Percentiles rank a stretch among this genome's conserved stretches.
Evolutionary conservation across 2,888 invertebrate species (phyloP).

Genomic region (Itoplectis maculator): DNA sequence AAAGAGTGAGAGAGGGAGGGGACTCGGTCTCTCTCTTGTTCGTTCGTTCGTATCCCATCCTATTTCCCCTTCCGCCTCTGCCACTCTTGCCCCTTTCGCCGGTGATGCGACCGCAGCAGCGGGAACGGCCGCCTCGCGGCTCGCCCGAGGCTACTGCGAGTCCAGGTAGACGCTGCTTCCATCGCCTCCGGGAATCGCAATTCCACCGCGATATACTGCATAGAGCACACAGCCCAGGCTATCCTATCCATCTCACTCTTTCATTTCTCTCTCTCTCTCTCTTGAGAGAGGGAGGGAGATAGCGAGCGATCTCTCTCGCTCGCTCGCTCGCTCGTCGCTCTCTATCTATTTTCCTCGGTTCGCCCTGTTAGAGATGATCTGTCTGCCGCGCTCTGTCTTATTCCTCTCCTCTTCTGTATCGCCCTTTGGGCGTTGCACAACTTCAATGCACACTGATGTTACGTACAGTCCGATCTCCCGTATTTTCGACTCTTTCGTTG

Average conservation of each 20-base stretch:
- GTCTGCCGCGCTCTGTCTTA: conserved; percentile 1
- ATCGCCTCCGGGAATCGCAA: conserved; percentile 52
- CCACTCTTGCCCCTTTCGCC: conserved; percentile 16
- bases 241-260: conserved; percentile 47
- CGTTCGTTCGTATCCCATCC: conserved; percentile 1
- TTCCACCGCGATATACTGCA: conserved; percentile 22
- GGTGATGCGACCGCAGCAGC: conserved; percentile 51
- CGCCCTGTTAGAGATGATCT: conserved; percentile 33
- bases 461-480: conserved; percentile 18
- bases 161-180: conserved; percentile 55
- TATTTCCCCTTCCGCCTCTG: background rate
- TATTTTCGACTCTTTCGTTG: background rate
- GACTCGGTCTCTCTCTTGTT: background rate
- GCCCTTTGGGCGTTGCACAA: conserved; percentile 9
- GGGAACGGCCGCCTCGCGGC: conserved; percentile 52
- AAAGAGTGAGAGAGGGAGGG: no score
- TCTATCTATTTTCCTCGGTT: conserved; percentile 29
- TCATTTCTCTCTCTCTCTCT: conserved; percentile 27
- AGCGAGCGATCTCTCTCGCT: background rate
- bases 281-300: no score
- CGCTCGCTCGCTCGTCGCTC: no score
- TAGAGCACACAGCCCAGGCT: conserved; percentile 16
- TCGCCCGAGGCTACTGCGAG: conserved; percentile 39
- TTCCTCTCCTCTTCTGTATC: background rate
- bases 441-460: background rate